Evolutionary conservation across 1,140 invertebrate genomes (phyloP), one percentile per base, ranked within the genome.

Genomic region (Drosophila tani): DNA sequence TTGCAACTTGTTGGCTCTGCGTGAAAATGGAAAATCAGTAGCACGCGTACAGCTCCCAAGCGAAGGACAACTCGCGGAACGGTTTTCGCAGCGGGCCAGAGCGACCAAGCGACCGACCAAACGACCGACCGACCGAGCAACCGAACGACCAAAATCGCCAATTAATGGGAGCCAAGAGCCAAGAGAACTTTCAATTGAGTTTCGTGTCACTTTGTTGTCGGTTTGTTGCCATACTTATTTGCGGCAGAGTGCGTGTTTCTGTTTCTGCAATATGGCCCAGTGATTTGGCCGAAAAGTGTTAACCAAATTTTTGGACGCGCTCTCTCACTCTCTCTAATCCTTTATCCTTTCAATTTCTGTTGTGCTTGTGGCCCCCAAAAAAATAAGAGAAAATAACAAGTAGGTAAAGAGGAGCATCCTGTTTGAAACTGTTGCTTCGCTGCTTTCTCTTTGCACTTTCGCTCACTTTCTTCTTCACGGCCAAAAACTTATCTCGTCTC

Each of bases 1-100:
- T 84, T 84, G 81, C 82, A 84, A 84, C 82, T 84, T 84, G 82
- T 84, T 84, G 82, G 65, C 60, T 60, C 66, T 51, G 46, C 43
- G 55, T 67, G 65, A 76, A 82, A 86, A 87, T 82, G 69, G 64
- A 81, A 73, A 88, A 66, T 90, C 81, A 88, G 84, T 90, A 79
- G 69, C 79, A 84, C 84, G 85, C 84, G 84, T 71, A 66, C 85
- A 79, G 81, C 75, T 68, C 78, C 45, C 62, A 75, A 58, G 84
- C 58, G 69, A 71, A 68, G 84, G 78, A 79, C 81, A 71, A 62
- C 60, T 67, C 64, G 47, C 46, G 41, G 63, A 64, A 51, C 40
- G 56, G 58, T 49, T 21, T 56, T 56, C 43, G 38, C 49, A 55
- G 32, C 9, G 40, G 29, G 47, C 21, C 5, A 35, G 24, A 41